Percentiles rank a stretch among this genome's conserved stretches.
Conservation (phyloP, 1,140 invertebrate species). For the Brachionus sp. region DNA sequence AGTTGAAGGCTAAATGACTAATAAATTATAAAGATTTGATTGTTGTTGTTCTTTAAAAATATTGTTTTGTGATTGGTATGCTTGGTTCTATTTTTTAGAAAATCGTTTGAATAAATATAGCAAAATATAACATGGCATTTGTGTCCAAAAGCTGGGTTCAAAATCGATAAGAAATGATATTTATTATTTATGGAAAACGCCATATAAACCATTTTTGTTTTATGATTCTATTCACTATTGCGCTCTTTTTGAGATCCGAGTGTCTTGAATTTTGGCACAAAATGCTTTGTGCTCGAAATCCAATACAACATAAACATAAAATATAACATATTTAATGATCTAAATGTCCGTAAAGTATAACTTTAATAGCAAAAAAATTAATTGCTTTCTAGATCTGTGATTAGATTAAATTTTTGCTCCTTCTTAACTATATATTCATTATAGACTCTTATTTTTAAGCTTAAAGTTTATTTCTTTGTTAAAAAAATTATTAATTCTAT, state of each 20-base stretch:
- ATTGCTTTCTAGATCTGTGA: constrained; percentile 18
- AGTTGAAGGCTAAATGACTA: constrained; percentile 44
- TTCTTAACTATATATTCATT: neutral
- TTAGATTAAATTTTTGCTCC: neutral
- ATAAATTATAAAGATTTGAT: constrained; percentile 30
- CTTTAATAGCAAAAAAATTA: constrained; percentile 31
- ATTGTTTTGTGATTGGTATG: constrained; percentile 42
- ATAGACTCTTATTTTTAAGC: neutral
- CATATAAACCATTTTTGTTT: constrained; percentile 26
- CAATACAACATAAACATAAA: constrained; percentile 12
- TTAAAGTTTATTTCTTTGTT: neutral
- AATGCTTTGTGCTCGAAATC: constrained; percentile 33
- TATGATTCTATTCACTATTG: neutral
- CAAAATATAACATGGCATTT: neutral
- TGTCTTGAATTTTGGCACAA: constrained; percentile 22
- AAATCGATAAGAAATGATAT: constrained; percentile 45
- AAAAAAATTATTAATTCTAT: neutral
- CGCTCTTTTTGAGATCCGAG: neutral
- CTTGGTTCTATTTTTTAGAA: neutral
- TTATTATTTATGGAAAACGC: constrained; percentile 37
- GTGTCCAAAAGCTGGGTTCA: constrained; percentile 29
- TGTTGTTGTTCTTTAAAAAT: constrained; percentile 31
- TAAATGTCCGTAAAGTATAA: neutral
- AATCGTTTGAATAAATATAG: constrained; percentile 36
- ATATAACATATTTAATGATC: constrained; percentile 36